Evolutionary conservation across 2,797 vertebrate species (phyloP).

Genomic region (Enteromius unitaeniatus): DNA sequence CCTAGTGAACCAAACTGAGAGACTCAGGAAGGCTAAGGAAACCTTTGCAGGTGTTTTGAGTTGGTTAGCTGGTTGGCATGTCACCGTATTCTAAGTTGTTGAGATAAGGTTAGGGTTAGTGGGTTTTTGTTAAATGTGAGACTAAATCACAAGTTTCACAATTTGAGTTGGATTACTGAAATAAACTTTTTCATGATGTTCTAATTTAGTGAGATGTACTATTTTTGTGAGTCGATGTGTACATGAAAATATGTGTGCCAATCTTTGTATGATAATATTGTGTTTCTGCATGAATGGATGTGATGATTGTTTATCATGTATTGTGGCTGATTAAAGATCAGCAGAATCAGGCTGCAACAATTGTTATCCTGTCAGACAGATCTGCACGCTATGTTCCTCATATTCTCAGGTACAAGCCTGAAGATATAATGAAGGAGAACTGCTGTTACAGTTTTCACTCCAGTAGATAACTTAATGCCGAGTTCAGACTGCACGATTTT

Average conservation of each 20-base stretch:
- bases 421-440: background rate
- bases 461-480: background rate
- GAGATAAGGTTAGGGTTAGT: too few species aligned
- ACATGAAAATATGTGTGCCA: background rate
- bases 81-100: too few species aligned
- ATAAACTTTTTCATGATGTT: too few species aligned
- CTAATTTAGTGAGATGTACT: background rate
- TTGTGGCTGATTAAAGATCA: slow-evolving; percentile 8
- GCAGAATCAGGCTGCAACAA: background rate
- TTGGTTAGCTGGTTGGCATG: too few species aligned
- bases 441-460: background rate
- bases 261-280: background rate
- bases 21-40: too few species aligned
- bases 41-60: too few species aligned
- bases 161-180: too few species aligned
- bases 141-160: too few species aligned
- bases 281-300: slow-evolving; percentile 18
- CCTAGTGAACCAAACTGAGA: too few species aligned
- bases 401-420: background rate
- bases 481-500: too few species aligned
- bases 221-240: slow-evolving; percentile 1
- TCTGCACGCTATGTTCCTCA: background rate
- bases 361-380: background rate
- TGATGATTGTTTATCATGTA: slow-evolving; percentile 10
- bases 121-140: too few species aligned